phyloP scores from a whole-genome alignment of 2,113 vertebrate species.

The Acanthisitta chloris region DNA sequence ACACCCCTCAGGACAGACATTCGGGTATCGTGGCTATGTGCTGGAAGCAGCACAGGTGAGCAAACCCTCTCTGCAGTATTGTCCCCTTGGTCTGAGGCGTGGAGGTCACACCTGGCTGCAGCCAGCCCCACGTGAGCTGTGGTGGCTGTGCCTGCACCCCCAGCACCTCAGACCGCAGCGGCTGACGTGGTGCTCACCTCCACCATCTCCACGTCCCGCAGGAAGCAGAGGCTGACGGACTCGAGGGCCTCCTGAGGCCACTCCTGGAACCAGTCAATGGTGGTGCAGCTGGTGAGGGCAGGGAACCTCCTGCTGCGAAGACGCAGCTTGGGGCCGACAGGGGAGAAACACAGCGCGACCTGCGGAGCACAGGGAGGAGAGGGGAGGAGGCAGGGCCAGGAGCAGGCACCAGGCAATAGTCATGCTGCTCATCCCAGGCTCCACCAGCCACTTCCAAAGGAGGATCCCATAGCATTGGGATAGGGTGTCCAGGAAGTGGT shows the following conservation, averaged over 20 bases:
- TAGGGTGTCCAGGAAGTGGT: no score
- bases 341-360: slow-evolving; percentile 92
- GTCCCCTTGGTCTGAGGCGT: accelerated
- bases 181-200: slow-evolving; percentile 74
- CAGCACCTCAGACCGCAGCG: not conserved
- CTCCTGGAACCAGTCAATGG: slow-evolving; percentile 92
- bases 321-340: slow-evolving; percentile 84
- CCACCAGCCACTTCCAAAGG: not conserved
- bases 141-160: accelerated
- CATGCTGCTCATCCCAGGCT: accelerated
- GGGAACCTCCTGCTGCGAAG: slow-evolving; percentile 89
- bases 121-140: not conserved
- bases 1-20: accelerated
- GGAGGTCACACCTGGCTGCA: not conserved
- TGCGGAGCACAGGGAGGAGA: slow-evolving; percentile 1
- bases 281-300: slow-evolving; percentile 83
- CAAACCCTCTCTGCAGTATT: accelerated
- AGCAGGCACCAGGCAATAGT: not conserved
- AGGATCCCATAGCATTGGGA: no score
- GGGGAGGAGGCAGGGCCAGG: accelerated
- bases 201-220: slow-evolving; percentile 79
- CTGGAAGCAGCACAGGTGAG: not conserved
- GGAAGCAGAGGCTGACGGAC: slow-evolving; percentile 89
- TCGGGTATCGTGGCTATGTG: accelerated
- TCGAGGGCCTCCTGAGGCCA: slow-evolving; percentile 91